A percentile compares a stretch with the other conserved stretches of the same genome.
Evolutionary conservation across 2,113 vertebrate genomes (phyloP).

Genomic region (Rhea americana): DNA sequence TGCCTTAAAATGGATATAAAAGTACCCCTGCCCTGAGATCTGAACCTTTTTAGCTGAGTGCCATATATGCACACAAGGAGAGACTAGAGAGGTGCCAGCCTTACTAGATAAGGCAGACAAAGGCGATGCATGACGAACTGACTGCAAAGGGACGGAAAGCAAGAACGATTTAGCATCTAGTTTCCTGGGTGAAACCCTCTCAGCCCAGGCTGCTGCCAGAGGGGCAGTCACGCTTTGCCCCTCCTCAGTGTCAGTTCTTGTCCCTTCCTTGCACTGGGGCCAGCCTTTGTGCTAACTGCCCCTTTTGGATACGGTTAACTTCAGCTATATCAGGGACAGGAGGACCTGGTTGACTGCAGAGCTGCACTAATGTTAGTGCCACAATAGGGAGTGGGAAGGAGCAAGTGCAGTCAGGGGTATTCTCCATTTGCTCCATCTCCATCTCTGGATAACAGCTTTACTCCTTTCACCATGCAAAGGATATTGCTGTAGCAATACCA

Average conservation of each 20-base stretch:
- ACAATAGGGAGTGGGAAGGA: background rate
- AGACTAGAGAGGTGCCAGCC: background rate
- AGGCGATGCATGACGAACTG: background rate
- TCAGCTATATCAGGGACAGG: background rate
- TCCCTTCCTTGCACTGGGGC: background rate
- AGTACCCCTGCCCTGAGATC: background rate
- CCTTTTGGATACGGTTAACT: background rate
- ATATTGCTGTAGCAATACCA: background rate
- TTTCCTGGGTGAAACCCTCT: background rate
- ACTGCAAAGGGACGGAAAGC: background rate
- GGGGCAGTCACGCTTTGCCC: background rate
- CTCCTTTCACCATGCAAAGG: background rate
- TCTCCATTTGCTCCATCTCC: background rate
- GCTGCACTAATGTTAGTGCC: fast-evolving
- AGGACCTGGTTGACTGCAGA: background rate
- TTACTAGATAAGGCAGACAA: background rate
- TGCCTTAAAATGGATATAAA: background rate
- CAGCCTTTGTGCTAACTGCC: background rate
- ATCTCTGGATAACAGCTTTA: background rate
- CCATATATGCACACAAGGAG: background rate
- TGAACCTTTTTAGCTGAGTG: background rate
- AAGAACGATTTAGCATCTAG: background rate
- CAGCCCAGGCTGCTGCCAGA: background rate
- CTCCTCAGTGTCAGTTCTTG: background rate
- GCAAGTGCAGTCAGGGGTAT: background rate